Conservation (phyloP, 2,888 invertebrate genomes). For the Molanna angustata region DNA sequence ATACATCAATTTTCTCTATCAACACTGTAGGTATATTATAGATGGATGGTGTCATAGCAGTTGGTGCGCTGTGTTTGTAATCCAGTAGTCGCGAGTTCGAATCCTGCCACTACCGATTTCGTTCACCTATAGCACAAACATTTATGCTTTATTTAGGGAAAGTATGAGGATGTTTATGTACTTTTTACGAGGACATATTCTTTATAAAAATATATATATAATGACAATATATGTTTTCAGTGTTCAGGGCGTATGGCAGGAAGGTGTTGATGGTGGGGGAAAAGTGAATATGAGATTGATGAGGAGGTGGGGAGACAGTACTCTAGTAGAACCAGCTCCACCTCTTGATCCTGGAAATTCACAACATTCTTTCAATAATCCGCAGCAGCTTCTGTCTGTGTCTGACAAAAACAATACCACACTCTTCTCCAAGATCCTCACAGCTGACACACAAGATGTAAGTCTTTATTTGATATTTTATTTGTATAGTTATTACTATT, state of each 20-base stretch:
- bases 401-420: slow-evolving; percentile 53
- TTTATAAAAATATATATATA: not conserved
- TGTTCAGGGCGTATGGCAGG: slow-evolving; percentile 57
- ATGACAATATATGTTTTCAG: slow-evolving; percentile 41
- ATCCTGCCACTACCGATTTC: no score
- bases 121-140: no score
- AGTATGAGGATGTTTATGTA: not conserved
- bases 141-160: not conserved
- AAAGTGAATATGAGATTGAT: slow-evolving; percentile 78
- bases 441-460: slow-evolving; percentile 68
- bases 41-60: no score
- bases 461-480: slow-evolving; percentile 16
- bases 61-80: no score
- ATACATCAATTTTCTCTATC: no score
- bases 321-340: slow-evolving; percentile 63
- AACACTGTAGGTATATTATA: no score
- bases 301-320: slow-evolving; percentile 70
- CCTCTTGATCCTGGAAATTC: slow-evolving; percentile 55
- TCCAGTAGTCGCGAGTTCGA: no score
- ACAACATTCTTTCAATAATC: slow-evolving; percentile 43
- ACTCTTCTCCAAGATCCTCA: slow-evolving; percentile 73
- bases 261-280: slow-evolving; percentile 60
- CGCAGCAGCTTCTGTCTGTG: slow-evolving; percentile 42
- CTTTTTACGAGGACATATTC: not conserved
- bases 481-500: not conserved